These are phyloP conservation scores for Gracilinanus agilis DNA, from an alignment of 2,113 vertebrate species.

Conservation along the genomic window DNA sequence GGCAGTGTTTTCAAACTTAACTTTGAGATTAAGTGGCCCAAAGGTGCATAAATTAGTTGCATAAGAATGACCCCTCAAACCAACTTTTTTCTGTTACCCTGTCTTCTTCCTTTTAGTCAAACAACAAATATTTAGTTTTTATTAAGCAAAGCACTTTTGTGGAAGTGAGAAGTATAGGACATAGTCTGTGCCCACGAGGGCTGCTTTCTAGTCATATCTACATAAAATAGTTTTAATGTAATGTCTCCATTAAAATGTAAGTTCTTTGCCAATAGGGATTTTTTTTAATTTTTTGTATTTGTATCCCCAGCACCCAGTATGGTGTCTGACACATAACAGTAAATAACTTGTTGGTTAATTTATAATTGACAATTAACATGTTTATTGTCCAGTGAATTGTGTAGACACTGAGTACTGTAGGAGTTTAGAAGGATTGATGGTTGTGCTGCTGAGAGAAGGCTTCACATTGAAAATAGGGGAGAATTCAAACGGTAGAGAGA, in stretches of 20 bases:
- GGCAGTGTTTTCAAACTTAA: conserved; percentile 23
- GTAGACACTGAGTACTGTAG: conserved; percentile 14
- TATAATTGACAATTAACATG: not conserved
- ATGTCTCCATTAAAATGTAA: not conserved
- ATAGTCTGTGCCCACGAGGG: not conserved
- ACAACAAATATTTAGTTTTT: conserved; percentile 13
- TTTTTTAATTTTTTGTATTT: not conserved
- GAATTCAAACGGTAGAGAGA: conserved; percentile 34
- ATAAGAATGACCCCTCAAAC: conserved; percentile 25
- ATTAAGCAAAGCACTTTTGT: not conserved
- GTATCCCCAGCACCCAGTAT: not conserved
- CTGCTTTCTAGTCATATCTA: not conserved
- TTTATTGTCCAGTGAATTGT: conserved; percentile 30
- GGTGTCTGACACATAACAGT: not conserved
- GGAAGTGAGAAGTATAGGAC: not conserved
- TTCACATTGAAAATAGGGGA: conserved; percentile 31
- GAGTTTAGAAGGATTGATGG: conserved; percentile 42
- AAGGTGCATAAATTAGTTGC: not conserved
- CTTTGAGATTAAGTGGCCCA: not conserved
- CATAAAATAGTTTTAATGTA: not conserved
- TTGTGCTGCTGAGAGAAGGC: conserved; percentile 14
- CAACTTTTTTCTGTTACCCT: not conserved
- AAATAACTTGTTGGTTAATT: not conserved
- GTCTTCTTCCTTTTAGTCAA: not conserved
- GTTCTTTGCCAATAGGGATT: not conserved